A percentile compares a stretch with the other conserved stretches of the same genome.
These are phyloP conservation scores for Andrena cerasifolii DNA, from an alignment of 1,140 invertebrate species.

Conservation along the genomic window DNA sequence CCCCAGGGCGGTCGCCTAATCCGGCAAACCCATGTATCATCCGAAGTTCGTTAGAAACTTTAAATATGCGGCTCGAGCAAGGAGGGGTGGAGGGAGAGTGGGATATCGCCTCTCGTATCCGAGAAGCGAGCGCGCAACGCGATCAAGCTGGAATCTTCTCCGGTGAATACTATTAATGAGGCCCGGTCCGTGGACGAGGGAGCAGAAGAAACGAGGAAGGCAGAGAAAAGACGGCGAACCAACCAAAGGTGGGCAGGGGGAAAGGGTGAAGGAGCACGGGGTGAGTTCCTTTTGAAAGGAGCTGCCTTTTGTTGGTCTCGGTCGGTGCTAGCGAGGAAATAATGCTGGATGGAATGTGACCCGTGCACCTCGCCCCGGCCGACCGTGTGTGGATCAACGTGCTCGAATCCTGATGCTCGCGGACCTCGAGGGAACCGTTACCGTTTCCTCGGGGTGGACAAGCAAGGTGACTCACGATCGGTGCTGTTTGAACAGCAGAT, in stretches of 20 bases:
- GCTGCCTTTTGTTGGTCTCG: conserved; percentile 77
- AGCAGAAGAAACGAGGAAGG: conserved; percentile 59
- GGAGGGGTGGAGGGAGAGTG: conserved; percentile 7
- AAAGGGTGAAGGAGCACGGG: conserved; percentile 55
- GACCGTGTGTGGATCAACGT: conserved; percentile 71
- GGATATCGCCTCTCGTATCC: conserved; percentile 48
- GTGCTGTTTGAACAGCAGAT: too few species aligned
- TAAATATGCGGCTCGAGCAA: conserved; percentile 61
- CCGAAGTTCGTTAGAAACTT: conserved; percentile 72
- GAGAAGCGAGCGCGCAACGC: conserved; percentile 62
- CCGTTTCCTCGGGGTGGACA: too few species aligned
- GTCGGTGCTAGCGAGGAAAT: conserved; percentile 76
- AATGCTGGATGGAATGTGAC: conserved; percentile 81
- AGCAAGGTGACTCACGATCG: too few species aligned
- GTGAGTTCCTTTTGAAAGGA: conserved; percentile 73
- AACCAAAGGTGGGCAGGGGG: conserved; percentile 36
- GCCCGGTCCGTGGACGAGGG: conserved; percentile 59
- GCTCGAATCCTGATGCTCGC: conserved; percentile 56
- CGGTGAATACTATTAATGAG: conserved; percentile 81
- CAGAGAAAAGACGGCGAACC: conserved; percentile 55
- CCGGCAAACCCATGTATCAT: conserved; percentile 68
- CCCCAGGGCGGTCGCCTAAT: conserved; percentile 54
- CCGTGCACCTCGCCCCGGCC: conserved; percentile 75
- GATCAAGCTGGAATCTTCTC: conserved; percentile 75
- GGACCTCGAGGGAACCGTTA: conserved; percentile 29